Percentiles rank a stretch among this genome's conserved stretches.
phyloP scores from a whole-genome alignment of 2,888 invertebrate species.

The Drosophila prostipennis region DNA sequence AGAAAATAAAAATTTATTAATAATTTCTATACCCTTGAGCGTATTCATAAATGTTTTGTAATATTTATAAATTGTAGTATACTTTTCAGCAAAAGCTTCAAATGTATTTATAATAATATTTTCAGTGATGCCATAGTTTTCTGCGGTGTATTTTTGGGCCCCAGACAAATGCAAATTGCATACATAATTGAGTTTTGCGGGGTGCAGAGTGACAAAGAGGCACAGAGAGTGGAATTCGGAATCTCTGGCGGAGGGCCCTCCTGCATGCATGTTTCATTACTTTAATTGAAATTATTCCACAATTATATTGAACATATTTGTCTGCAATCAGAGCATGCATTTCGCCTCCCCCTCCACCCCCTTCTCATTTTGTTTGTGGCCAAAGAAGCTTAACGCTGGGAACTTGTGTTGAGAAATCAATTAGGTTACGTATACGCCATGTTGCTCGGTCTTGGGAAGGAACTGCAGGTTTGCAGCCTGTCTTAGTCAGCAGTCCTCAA shows the following conservation, averaged over 20 bases:
- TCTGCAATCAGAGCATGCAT: slow-evolving; percentile 17
- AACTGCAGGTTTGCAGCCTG: neutral
- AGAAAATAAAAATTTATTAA: too few relatives aligned
- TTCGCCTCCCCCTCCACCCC: neutral
- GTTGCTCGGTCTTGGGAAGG: slow-evolving; percentile 4
- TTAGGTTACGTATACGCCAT: slow-evolving; percentile 44
- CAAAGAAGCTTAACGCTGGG: slow-evolving; percentile 16
- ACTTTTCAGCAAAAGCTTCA: neutral
- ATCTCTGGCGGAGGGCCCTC: slow-evolving; percentile 16
- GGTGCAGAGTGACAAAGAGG: slow-evolving; percentile 2
- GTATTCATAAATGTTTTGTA: too few relatives aligned
- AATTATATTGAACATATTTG: slow-evolving; percentile 64
- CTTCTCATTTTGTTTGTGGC: slow-evolving; percentile 4
- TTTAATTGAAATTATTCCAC: slow-evolving; percentile 70
- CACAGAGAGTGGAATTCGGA: slow-evolving; percentile 6
- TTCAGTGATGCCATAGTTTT: neutral
- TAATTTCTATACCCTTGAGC: too few relatives aligned
- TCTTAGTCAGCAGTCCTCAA: neutral
- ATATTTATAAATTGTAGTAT: neutral
- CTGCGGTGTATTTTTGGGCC: slow-evolving; percentile 1
- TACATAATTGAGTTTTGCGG: slow-evolving; percentile 40
- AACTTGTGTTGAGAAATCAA: slow-evolving; percentile 38
- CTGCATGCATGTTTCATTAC: slow-evolving; percentile 60
- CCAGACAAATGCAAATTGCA: slow-evolving; percentile 26
- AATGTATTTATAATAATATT: too few relatives aligned